Base-by-base conservation (phyloP, 2,113 vertebrate species). In the Climacteris rufus region DNA sequence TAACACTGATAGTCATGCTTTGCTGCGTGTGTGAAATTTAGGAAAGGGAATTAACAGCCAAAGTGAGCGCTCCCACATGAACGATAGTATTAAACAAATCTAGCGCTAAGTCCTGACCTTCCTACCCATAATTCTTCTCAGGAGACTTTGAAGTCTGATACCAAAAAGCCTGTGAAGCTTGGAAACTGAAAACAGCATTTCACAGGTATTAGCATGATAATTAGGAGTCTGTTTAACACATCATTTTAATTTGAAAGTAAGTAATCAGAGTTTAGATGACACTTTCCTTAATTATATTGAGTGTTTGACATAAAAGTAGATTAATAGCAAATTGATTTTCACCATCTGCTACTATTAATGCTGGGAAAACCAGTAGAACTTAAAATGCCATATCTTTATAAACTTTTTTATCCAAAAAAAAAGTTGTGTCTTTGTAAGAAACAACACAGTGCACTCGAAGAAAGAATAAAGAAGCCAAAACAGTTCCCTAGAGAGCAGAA, bases 251-350 rank as follows among this genome's bases (percentile, higher is more conserved):
- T 89, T 91, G 94, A 69, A 96, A 95, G 78, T 93, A 97, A 94
- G 95, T 89, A 94, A 92, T 94, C 93, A 94, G 91, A 81, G 61
- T 97, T 95, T 95, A 96, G 89, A 84, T 95, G 95, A 94, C 96
- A 97, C 91, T 96, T 95, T 31, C 13, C 59, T 94, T 96, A 96
- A 97, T 97, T 97, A 95, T 95, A 69, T 88, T 66, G 80, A 92
- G 74, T 96, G 90, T 95, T 94, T 97, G 96, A 94, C 94, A 90
- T 86, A 64, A 91, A 96, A 96, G 87, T 78, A 97, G 96, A 94
- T 97, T 96, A 95, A 89, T 71, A 88, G 61, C 80, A 94, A 96
- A 94, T 94, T 95, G 86, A 96, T 95, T 95, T 91, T 70, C 18
- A 71, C 86, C 93, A 93, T 96, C 88, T 95, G 93, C 83, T 88